phyloP scores from a whole-genome alignment of 2,797 vertebrate species.

The Cichlasoma orientale region DNA sequence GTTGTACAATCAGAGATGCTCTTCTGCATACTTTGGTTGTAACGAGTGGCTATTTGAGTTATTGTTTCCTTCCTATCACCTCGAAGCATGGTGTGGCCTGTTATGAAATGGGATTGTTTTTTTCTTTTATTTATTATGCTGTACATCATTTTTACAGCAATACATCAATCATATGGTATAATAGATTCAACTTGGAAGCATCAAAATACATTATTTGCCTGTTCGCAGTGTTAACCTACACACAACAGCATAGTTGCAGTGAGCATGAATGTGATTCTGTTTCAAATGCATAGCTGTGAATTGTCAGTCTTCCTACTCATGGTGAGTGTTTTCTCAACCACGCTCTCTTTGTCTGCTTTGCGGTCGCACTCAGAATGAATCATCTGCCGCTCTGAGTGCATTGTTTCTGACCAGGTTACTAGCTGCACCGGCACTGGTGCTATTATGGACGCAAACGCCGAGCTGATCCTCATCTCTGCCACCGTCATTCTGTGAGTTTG shows the following conservation, averaged over 20 bases:
- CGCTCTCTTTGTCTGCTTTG: slow-evolving; percentile 65
- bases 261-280: slow-evolving; percentile 44
- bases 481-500: slow-evolving; percentile 32
- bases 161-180: not conserved
- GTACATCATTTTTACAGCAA: not conserved
- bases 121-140: not conserved
- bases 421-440: slow-evolving; percentile 10
- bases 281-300: slow-evolving; percentile 41
- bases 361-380: slow-evolving; percentile 68
- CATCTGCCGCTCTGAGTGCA: slow-evolving; percentile 58
- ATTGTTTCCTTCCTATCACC: not conserved
- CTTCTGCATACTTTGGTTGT: too few species aligned
- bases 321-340: slow-evolving; percentile 67
- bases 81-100: too few species aligned
- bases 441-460: slow-evolving; percentile 22
- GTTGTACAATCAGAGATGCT: not conserved
- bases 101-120: not conserved
- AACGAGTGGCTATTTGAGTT: not conserved
- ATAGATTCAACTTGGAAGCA: not conserved
- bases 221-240: not conserved
- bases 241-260: not conserved
- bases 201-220: not conserved
- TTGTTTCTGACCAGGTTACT: slow-evolving; percentile 64
- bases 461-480: slow-evolving; percentile 18
- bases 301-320: slow-evolving; percentile 64